phyloP scores from a whole-genome alignment of 2,888 invertebrate genomes.

The Parapristionchus giblindavisi region DNA sequence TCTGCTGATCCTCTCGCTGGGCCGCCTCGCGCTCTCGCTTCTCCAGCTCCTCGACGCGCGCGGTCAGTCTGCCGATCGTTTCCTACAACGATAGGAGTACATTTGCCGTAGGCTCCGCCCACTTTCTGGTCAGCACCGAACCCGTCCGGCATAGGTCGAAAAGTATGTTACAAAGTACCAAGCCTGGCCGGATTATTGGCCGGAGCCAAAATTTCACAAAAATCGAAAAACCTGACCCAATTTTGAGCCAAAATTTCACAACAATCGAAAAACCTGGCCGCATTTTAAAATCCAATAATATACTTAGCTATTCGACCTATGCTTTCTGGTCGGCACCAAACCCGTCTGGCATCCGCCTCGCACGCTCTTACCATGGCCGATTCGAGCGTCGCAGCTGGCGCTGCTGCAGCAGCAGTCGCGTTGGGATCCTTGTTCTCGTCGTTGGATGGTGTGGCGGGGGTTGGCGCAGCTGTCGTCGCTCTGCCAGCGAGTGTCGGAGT shows the following conservation, averaged over 20 bases:
- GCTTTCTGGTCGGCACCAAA: background rate
- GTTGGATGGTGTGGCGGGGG: background rate
- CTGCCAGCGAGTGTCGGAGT: background rate
- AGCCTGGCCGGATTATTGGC: too few species aligned
- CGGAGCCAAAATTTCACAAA: too few species aligned
- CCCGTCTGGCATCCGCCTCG: background rate
- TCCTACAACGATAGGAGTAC: background rate
- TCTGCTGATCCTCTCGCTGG: background rate
- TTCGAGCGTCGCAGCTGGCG: background rate
- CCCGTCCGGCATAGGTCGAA: background rate
- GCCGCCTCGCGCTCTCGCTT: background rate
- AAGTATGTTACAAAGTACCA: too few species aligned
- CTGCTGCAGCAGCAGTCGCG: background rate
- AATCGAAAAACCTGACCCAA: too few species aligned
- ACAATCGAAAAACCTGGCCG: too few species aligned
- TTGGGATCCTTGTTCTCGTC: background rate
- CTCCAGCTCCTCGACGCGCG: conserved; percentile 3
- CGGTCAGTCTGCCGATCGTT: background rate
- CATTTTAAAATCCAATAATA: too few species aligned
- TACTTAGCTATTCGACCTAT: background rate
- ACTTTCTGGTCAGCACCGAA: background rate
- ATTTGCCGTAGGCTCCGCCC: background rate
- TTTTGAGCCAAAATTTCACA: too few species aligned
- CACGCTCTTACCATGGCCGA: background rate
- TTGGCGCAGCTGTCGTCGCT: background rate